phyloP scores from a whole-genome alignment of 1,140 invertebrate genomes.

The Drosophila miranda region DNA sequence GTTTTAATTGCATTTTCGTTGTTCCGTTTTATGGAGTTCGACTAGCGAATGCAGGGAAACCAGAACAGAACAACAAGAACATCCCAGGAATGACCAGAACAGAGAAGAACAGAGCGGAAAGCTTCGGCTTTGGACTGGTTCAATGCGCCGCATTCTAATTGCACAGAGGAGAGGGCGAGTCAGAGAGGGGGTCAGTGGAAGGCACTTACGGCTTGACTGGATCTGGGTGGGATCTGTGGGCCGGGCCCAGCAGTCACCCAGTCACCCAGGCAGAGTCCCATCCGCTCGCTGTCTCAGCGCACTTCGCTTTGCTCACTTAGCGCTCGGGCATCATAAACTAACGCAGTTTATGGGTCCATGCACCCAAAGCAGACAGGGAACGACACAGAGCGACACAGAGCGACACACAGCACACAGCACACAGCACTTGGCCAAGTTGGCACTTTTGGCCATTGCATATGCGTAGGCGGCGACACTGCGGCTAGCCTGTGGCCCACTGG shows the following conservation, averaged over 20 bases:
- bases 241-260: slow-evolving; percentile 1
- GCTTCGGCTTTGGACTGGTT: slow-evolving; percentile 39
- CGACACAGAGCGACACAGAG: slow-evolving; percentile 8
- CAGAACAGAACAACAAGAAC: slow-evolving; percentile 43
- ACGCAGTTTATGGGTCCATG: slow-evolving; percentile 75
- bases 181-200: slow-evolving; percentile 7
- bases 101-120: slow-evolving; percentile 6
- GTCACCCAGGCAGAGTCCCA: neutral
- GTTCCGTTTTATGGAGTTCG: slow-evolving; percentile 80
- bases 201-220: slow-evolving; percentile 73
- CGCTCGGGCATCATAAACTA: slow-evolving; percentile 72
- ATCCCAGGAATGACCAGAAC: slow-evolving; percentile 53
- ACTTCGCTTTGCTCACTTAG: slow-evolving; percentile 61
- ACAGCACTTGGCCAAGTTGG: slow-evolving; percentile 64
- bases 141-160: slow-evolving; percentile 77
- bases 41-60: slow-evolving; percentile 70
- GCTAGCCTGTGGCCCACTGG: slow-evolving; percentile 40
- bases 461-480: slow-evolving; percentile 69
- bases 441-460: slow-evolving; percentile 77
- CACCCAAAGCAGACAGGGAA: slow-evolving; percentile 39
- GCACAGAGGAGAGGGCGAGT: slow-evolving; percentile 44
- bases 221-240: slow-evolving; percentile 34
- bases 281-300: slow-evolving; percentile 36
- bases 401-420: neutral
- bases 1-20: slow-evolving; percentile 82